Conservation (phyloP, 2,113 vertebrate genomes). For the Notiomystis cincta region DNA sequence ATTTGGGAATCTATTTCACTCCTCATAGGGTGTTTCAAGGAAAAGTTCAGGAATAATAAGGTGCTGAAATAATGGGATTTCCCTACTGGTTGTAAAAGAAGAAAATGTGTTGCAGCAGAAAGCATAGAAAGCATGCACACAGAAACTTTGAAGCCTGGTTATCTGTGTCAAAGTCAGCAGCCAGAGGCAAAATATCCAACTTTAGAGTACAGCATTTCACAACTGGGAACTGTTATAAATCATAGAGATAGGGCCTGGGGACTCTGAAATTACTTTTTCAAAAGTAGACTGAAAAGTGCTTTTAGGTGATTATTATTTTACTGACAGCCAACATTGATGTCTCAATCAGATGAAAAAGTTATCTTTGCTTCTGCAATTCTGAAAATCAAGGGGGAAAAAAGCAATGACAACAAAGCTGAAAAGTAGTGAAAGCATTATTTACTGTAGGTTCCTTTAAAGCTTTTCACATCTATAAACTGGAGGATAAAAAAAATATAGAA, state of each 20-base stretch:
- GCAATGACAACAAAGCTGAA: background rate
- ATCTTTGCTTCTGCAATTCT: constrained; percentile 8
- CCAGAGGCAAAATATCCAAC: background rate
- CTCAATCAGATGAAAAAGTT: background rate
- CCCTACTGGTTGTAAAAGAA: background rate
- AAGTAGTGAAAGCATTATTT: background rate
- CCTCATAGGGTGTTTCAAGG: background rate
- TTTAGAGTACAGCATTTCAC: background rate
- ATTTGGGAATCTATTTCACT: background rate
- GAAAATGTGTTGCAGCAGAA: background rate
- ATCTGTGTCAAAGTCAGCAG: background rate
- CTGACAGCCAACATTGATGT: background rate
- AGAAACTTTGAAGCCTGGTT: background rate
- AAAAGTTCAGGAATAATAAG: background rate
- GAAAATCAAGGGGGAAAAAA: background rate
- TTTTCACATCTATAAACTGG: background rate
- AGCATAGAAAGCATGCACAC: background rate
- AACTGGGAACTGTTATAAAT: background rate
- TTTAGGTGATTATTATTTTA: background rate
- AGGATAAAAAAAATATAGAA: background rate
- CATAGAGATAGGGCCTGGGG: background rate
- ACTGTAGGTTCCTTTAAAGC: background rate
- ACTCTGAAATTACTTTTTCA: background rate
- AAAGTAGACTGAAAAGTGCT: background rate
- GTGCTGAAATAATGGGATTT: background rate